A percentile compares a stretch with the other conserved stretches of the same genome.
Conservation (phyloP, 2,113 vertebrate species). For the Cairina moschata region DNA sequence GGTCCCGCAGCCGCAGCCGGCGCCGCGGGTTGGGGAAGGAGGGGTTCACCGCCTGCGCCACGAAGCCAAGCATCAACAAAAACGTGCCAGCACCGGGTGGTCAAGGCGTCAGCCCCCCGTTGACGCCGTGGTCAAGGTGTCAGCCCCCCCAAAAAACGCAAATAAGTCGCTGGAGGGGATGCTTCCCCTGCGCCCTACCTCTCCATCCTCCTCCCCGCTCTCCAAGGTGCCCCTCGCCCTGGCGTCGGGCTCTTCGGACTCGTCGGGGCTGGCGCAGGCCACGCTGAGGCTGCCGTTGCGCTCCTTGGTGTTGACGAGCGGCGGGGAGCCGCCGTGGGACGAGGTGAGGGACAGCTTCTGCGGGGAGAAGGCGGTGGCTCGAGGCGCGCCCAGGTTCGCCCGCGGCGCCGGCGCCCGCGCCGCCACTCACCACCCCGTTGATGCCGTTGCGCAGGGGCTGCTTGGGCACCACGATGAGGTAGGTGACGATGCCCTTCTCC, state of each 20-base stretch:
- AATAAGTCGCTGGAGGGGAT: not conserved
- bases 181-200: not conserved
- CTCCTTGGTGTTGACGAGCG: slow-evolving; percentile 85
- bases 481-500: slow-evolving; percentile 90
- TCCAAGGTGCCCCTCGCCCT: slow-evolving; percentile 71
- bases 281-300: slow-evolving; percentile 78
- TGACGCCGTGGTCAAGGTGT: no score
- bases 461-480: slow-evolving; percentile 87
- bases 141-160: not conserved
- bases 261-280: slow-evolving; percentile 69
- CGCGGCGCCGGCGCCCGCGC: not conserved
- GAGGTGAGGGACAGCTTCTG: slow-evolving; percentile 88
- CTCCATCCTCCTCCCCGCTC: not conserved
- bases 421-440: slow-evolving; percentile 83
- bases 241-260: slow-evolving; percentile 76
- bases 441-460: slow-evolving; percentile 85
- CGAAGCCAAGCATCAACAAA: not conserved
- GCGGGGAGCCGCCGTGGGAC: slow-evolving; percentile 86
- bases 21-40: slow-evolving; percentile 94
- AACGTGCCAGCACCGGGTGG: not conserved
- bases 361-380: not conserved
- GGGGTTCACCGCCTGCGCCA: slow-evolving; percentile 78
- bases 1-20: slow-evolving; percentile 87
- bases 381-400: no score
- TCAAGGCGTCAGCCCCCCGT: no score